These are phyloP conservation scores for Clytia hemisphaerica DNA, from an alignment of 30 jellyfish, hydroid and myxozoan species.

Conservation along the genomic window DNA sequence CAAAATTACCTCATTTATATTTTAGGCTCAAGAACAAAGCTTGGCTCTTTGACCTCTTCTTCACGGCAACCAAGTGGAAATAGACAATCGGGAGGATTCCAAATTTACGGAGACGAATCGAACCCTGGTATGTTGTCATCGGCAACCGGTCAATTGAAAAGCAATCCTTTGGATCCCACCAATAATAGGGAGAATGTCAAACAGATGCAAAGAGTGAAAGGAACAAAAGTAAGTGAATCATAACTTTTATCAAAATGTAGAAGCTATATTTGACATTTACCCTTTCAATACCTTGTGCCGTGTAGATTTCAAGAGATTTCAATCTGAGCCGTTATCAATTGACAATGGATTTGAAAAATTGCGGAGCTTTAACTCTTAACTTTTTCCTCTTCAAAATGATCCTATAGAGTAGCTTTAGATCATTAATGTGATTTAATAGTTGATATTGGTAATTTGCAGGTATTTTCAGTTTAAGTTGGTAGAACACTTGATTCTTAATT, in stretches of 20 bases:
- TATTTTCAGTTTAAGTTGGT: too few species aligned
- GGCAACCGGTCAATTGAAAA: constrained; percentile 52
- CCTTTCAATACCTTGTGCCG: background rate
- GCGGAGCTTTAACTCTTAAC: too few species aligned
- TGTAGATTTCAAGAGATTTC: background rate
- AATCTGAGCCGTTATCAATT: too few species aligned
- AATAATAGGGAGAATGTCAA: constrained; percentile 47
- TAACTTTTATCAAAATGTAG: too few species aligned
- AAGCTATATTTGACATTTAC: too few species aligned
- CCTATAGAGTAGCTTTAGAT: too few species aligned
- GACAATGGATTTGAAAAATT: too few species aligned
- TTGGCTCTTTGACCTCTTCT: too few species aligned
- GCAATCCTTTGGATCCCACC: constrained; percentile 41
- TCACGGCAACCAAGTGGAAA: background rate
- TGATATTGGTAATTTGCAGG: background rate
- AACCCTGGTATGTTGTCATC: constrained; percentile 24
- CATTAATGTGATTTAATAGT: too few species aligned
- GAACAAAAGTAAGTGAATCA: constrained; percentile 48
- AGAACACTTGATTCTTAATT: background rate
- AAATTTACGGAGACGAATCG: constrained; percentile 47
- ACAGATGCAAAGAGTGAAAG: constrained; percentile 50
- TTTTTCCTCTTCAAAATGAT: too few species aligned
- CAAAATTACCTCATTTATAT: background rate
- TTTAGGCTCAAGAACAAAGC: too few species aligned
- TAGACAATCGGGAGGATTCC: background rate